Percentiles rank a stretch among this genome's conserved stretches.
These are phyloP conservation scores for Euwallacea similis DNA, from an alignment of 1,140 invertebrate species.

Conservation along the genomic window DNA sequence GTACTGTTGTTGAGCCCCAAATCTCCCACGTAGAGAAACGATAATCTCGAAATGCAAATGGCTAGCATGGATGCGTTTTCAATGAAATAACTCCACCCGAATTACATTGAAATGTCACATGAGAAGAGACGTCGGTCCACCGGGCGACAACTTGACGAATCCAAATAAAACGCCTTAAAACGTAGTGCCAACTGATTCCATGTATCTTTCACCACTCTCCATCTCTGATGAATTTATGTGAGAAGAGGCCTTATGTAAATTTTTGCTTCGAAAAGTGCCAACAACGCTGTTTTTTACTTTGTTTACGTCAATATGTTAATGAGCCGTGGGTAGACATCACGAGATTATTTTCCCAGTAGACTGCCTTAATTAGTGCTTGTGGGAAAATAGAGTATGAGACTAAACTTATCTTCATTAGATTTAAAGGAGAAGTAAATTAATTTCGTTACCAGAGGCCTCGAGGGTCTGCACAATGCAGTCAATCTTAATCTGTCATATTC, in stretches of 20 bases:
- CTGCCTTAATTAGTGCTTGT: not conserved
- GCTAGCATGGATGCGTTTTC: constrained; percentile 12
- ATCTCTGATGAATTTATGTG: constrained; percentile 34
- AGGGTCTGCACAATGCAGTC: not conserved
- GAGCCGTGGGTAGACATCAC: constrained; percentile 16
- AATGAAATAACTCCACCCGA: constrained; percentile 36
- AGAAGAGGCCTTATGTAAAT: constrained; percentile 34
- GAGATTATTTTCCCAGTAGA: constrained; percentile 15
- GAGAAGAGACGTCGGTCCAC: constrained; percentile 8
- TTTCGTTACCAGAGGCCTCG: too few species aligned
- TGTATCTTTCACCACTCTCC: constrained; percentile 36
- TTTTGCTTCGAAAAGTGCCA: constrained; percentile 30
- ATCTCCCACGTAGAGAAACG: constrained; percentile 44
- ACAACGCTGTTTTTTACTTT: constrained; percentile 6
- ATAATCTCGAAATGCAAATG: constrained; percentile 45
- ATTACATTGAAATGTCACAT: constrained; percentile 43
- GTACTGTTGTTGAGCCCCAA: constrained; percentile 36
- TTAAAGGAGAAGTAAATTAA: not conserved
- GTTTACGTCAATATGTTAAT: constrained; percentile 31
- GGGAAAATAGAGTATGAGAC: not conserved
- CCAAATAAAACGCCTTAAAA: constrained; percentile 37
- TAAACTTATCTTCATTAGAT: not conserved
- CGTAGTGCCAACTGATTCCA: constrained; percentile 40
- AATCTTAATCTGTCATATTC: too few species aligned
- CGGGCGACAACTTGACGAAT: constrained; percentile 46